Conservation (phyloP, 2,113 vertebrate genomes). For the Oreochromis niloticus region DNA sequence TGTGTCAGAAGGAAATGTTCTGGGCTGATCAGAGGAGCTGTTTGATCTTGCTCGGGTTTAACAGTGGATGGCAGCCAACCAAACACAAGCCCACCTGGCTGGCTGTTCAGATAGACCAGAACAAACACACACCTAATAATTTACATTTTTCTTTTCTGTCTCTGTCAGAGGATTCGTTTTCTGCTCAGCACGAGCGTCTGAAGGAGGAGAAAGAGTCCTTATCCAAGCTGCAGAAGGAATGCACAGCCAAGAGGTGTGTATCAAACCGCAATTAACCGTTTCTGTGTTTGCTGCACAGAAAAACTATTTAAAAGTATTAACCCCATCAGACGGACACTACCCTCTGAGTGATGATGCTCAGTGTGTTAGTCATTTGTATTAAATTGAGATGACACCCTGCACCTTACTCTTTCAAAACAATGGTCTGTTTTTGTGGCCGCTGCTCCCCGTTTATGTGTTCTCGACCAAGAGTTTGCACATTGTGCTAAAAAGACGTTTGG, state of each 20-base stretch:
- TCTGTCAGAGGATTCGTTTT: conserved; percentile 82
- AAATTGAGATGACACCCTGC: neutral
- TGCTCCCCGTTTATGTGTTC: conserved; percentile 9
- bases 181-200: conserved; percentile 77
- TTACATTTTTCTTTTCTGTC: conserved; percentile 34
- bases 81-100: conserved; percentile 47
- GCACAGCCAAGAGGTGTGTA: conserved; percentile 91
- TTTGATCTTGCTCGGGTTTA: conserved; percentile 41
- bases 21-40: conserved; percentile 34
- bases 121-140: conserved; percentile 40
- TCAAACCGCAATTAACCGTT: conserved; percentile 39
- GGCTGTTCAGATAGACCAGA: conserved; percentile 41
- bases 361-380: neutral
- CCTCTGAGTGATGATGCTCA: neutral
- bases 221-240: conserved; percentile 84
- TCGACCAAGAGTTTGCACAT: conserved; percentile 16
- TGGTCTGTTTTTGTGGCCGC: neutral
- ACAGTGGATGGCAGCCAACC: conserved; percentile 19
- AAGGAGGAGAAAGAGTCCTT: conserved; percentile 83
- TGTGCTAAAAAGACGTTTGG: conserved; percentile 1
- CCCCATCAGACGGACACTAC: neutral
- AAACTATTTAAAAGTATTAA: neutral
- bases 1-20: conserved; percentile 58
- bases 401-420: conserved; percentile 19
- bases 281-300: conserved; percentile 4